These are phyloP conservation scores for Melanotus villosus DNA, from an alignment of 2,888 invertebrate species.

Conservation along the genomic window DNA sequence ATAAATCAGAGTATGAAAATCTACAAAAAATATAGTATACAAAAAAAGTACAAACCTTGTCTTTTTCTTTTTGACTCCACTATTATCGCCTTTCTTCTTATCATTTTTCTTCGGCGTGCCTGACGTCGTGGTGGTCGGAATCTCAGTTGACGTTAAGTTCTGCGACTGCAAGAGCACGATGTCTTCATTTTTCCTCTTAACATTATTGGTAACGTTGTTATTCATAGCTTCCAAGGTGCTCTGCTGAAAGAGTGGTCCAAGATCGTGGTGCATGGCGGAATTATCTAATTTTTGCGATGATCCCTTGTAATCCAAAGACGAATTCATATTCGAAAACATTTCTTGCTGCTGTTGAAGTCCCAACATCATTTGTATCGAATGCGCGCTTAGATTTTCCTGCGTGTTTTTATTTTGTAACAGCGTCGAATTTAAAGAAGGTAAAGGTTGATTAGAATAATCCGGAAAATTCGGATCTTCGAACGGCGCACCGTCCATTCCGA, in stretches of 20 bases:
- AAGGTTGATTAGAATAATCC: conserved; percentile 77
- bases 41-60: conserved; percentile 89
- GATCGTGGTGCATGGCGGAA: conserved; percentile 68
- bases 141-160: conserved; percentile 66
- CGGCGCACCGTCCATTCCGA: conserved; percentile 78
- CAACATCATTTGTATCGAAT: conserved; percentile 80
- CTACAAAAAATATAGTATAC: neutral
- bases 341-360: conserved; percentile 69
- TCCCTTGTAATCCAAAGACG: conserved; percentile 68
- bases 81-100: conserved; percentile 87
- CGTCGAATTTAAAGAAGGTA: conserved; percentile 66
- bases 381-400: conserved; percentile 71
- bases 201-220: conserved; percentile 56
- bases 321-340: conserved; percentile 68
- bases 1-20: no score
- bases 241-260: conserved; percentile 64
- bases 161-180: conserved; percentile 68
- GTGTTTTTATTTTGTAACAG: conserved; percentile 62
- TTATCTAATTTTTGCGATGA: conserved; percentile 68
- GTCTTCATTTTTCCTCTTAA: conserved; percentile 65
- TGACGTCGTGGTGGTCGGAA: conserved; percentile 64
- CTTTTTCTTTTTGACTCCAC: conserved; percentile 92
- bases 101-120: conserved; percentile 75
- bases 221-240: conserved; percentile 59
- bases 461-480: conserved; percentile 87